Evolutionary conservation across 2,797 vertebrate species (phyloP).

Genomic region (Acestrorhynchus altus): DNA sequence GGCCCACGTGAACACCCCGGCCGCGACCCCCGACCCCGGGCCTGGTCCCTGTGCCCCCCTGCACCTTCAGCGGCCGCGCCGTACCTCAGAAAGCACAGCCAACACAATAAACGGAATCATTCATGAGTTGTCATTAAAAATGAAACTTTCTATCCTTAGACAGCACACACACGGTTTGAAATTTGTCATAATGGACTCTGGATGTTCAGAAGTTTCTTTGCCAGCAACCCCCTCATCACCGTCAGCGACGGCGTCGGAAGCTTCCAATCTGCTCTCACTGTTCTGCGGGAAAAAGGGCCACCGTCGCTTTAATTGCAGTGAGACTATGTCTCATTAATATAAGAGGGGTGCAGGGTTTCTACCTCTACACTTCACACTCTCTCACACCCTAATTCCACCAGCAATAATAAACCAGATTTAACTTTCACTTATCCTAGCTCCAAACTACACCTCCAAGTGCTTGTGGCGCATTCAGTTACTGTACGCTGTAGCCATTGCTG

Average conservation of each 20-base stretch:
- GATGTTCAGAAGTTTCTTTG: slow-evolving; percentile 92
- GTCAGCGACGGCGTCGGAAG: slow-evolving; percentile 26
- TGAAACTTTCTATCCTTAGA: slow-evolving; percentile 97
- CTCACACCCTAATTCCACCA: background rate
- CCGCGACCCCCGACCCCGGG: slow-evolving; percentile 76
- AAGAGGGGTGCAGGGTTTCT: slow-evolving; percentile 61
- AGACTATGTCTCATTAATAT: slow-evolving; percentile 75
- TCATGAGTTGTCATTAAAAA: slow-evolving; percentile 99
- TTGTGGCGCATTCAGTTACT: too few relatives aligned
- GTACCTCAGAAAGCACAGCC: slow-evolving; percentile 93
- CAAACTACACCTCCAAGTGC: too few relatives aligned
- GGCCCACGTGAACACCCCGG: slow-evolving; percentile 76
- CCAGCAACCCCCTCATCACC: slow-evolving; percentile 53
- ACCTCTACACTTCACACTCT: slow-evolving; percentile 40
- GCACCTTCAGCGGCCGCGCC: slow-evolving; percentile 94
- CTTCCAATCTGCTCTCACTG: slow-evolving; percentile 52
- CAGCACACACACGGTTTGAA: slow-evolving; percentile 95
- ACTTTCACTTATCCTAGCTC: too few relatives aligned
- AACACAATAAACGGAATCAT: slow-evolving; percentile 99
- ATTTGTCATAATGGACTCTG: slow-evolving; percentile 98
- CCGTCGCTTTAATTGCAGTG: slow-evolving; percentile 77
- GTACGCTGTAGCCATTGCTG: too few relatives aligned
- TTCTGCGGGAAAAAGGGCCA: slow-evolving; percentile 71
- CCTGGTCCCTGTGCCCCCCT: slow-evolving; percentile 82
- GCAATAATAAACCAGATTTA: background rate